Evolutionary conservation across 2,113 vertebrate genomes (phyloP).

Genomic region (Azemiops feae): DNA sequence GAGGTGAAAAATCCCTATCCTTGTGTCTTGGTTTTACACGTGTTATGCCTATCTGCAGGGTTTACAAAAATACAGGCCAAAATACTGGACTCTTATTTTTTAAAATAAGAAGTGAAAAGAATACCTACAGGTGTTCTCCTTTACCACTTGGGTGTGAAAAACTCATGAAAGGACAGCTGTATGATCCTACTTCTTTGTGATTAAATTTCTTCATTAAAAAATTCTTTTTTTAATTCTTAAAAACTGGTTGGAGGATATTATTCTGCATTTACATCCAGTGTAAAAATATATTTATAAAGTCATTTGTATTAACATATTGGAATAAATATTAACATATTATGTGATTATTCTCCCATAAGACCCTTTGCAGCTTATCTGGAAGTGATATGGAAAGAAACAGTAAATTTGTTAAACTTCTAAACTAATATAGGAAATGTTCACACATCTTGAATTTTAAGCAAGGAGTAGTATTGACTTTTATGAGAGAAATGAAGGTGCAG

Average conservation of each 20-base stretch:
- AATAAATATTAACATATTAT: conserved; percentile 29
- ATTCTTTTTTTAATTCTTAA: conserved; percentile 18
- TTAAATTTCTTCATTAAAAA: neutral
- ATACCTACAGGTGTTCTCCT: neutral
- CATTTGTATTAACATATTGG: conserved; percentile 43
- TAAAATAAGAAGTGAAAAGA: neutral
- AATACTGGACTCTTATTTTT: neutral
- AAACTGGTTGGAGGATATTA: conserved; percentile 29
- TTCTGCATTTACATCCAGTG: neutral
- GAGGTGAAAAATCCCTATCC: neutral
- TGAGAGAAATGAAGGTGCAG: neutral
- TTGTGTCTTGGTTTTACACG: neutral
- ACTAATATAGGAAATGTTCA: neutral
- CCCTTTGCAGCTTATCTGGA: neutral
- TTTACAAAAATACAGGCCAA: neutral
- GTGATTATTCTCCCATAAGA: conserved; percentile 22
- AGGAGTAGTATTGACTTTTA: neutral
- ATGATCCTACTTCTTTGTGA: neutral
- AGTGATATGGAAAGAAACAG: neutral
- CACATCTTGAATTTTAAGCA: neutral
- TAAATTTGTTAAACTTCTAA: neutral
- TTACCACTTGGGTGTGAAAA: neutral
- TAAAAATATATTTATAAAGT: conserved; percentile 44
- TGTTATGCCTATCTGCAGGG: neutral
- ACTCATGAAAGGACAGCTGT: neutral